Base-by-base conservation (phyloP, 2,888 invertebrate species). In the Scaeva pyrastri region DNA sequence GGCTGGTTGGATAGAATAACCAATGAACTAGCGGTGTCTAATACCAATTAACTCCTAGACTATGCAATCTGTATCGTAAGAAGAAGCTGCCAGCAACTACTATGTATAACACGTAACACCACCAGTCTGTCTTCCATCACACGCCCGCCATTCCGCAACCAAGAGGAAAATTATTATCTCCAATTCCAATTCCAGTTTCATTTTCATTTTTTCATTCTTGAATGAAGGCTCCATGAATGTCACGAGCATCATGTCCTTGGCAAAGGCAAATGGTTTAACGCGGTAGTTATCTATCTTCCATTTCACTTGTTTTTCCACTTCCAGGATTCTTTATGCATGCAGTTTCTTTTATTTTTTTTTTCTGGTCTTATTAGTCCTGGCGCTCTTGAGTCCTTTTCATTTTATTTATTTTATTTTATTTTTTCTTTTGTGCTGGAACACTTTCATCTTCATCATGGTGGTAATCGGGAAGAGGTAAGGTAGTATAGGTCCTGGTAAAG, bases 231-330 rank as follows among this genome's bases (percentile, higher is more conserved):
- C 31, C 14, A 64, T 48, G 64, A 66, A 66, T 66, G 64, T 66
- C 64, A 66, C 7, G 45, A 31, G 64, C 31, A 31, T 56, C 31
- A 31, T 26, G 64, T 66, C 64, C 64, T 66, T 66, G 64, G 48
- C 64, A 64, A 16, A 64, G 19, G 64, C 26, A 66, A 66, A 48
- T 26, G 31, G 48, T 48, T 48, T 48, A 66, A 48, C 64, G 48
- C 31, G 48, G 45, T 14, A 66, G 64, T 66, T 66, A 66, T 66
- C 48, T 66, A 23, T 66, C 64, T 66, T 66, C 64, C 64, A 66
- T 66, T 66, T 66, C 64, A 66, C 64, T 66, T 66, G 23, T 41
- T 66, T 43, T 66, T 48, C 64, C 64, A 66, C 48, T 48, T 66
- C 64, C 48, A 66, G 64, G 64, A 48, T 43, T 62, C 2, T 62